Evolutionary conservation across 2,888 invertebrate genomes (phyloP).

Genomic region (Mimas tiliae): DNA sequence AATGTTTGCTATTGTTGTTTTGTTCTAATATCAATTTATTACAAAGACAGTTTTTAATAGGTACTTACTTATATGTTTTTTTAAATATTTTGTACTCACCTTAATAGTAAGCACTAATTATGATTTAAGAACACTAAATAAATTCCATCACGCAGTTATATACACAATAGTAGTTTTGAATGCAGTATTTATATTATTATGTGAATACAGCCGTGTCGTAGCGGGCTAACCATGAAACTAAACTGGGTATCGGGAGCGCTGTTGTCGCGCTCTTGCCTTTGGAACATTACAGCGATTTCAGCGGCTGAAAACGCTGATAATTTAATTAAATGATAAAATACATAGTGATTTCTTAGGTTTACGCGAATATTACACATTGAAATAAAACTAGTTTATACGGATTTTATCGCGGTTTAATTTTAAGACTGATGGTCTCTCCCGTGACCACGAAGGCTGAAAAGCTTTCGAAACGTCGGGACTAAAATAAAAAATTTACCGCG

Average conservation of each 20-base stretch:
- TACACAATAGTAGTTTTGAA: conserved; percentile 32
- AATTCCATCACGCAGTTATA: conserved; percentile 57
- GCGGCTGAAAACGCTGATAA: conserved; percentile 34
- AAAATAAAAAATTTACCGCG: too few species aligned
- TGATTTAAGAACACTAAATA: conserved; percentile 46
- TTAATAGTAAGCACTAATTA: conserved; percentile 50
- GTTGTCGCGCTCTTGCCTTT: conserved; percentile 46
- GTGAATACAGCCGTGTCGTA: conserved; percentile 34
- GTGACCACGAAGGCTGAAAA: too few species aligned
- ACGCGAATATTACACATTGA: too few species aligned
- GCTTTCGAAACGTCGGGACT: too few species aligned
- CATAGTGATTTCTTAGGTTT: too few species aligned
- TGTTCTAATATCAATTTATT: background rate
- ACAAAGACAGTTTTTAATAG: background rate
- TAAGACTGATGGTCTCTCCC: too few species aligned
- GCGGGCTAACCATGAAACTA: conserved; percentile 52
- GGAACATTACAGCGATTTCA: conserved; percentile 45
- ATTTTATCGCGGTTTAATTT: too few species aligned
- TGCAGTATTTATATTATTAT: conserved; percentile 14
- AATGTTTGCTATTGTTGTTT: too few species aligned
- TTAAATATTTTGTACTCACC: conserved; percentile 48
- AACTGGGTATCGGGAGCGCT: conserved; percentile 55
- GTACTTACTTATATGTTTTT: background rate
- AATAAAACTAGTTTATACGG: too few species aligned
- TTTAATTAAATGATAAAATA: background rate